phyloP scores from a whole-genome alignment of 2,113 vertebrate species.

The Struthidea cinerea region DNA sequence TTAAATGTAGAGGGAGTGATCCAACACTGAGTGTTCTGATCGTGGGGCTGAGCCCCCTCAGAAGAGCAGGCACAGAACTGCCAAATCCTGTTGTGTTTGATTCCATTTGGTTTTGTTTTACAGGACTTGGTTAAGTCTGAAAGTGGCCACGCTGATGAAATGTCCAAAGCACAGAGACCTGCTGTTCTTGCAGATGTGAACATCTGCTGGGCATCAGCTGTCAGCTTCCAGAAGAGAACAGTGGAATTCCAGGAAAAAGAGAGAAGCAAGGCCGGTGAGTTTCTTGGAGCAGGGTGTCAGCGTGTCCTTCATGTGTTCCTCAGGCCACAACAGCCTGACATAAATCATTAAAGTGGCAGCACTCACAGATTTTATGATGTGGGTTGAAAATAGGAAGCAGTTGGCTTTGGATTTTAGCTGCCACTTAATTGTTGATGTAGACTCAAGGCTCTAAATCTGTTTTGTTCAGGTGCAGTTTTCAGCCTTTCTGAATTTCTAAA shows the following conservation, averaged over 20 bases:
- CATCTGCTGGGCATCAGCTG: constrained; percentile 51
- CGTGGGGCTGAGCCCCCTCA: not conserved
- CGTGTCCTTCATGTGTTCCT: not conserved
- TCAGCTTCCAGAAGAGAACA: constrained; percentile 7
- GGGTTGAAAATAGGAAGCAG: not conserved
- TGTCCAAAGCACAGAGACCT: not conserved
- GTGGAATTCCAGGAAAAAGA: constrained; percentile 22
- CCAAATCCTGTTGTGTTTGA: not conserved
- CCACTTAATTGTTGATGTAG: not conserved
- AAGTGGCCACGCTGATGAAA: not conserved
- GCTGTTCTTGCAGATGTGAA: constrained; percentile 41
- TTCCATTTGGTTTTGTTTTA: not conserved
- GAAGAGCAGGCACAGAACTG: not conserved
- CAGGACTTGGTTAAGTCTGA: constrained; percentile 65
- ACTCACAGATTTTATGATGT: not conserved
- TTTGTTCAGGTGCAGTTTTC: not conserved
- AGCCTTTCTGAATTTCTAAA: not conserved
- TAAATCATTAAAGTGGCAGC: not conserved
- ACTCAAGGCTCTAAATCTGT: not conserved
- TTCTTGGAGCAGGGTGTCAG: not conserved
- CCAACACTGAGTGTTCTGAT: not conserved
- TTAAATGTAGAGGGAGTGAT: not conserved
- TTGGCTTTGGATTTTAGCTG: not conserved
- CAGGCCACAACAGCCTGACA: not conserved
- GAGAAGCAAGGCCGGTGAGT: constrained; percentile 43